phyloP scores from a whole-genome alignment of 2,797 vertebrate genomes.

The Holocentrus rufus region DNA sequence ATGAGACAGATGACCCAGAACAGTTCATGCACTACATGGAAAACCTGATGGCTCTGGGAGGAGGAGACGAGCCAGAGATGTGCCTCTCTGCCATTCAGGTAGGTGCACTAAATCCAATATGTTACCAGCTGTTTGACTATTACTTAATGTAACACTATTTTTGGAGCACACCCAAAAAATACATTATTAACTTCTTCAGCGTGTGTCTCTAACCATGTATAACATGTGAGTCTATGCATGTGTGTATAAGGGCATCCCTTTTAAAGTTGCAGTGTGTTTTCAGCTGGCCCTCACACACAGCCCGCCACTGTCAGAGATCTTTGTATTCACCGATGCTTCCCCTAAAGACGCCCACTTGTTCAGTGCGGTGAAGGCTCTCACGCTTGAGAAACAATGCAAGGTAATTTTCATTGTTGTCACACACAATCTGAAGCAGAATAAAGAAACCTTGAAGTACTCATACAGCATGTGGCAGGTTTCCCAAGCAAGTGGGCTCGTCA shows the following conservation, averaged over 20 bases:
- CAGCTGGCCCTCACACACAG: slow-evolving; percentile 89
- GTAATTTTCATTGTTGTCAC: slow-evolving; percentile 60
- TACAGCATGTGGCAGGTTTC: neutral
- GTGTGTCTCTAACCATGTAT: neutral
- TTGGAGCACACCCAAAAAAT: neutral
- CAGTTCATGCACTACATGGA: slow-evolving; percentile 84
- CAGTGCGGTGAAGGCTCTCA: slow-evolving; percentile 82
- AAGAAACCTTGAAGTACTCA: neutral
- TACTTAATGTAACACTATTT: neutral
- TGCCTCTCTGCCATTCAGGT: slow-evolving; percentile 89
- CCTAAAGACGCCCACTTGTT: slow-evolving; percentile 87
- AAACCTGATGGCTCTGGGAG: slow-evolving; percentile 83
- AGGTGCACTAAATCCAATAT: slow-evolving; percentile 1
- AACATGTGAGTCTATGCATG: neutral
- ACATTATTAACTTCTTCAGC: neutral
- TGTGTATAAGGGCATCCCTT: slow-evolving; percentile 1
- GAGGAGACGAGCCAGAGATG: slow-evolving; percentile 93
- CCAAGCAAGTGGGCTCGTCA: neutral
- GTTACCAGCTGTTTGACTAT: too few relatives aligned
- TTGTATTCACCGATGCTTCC: slow-evolving; percentile 91
- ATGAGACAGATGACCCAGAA: slow-evolving; percentile 83
- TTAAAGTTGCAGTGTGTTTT: slow-evolving; percentile 26
- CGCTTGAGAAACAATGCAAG: slow-evolving; percentile 85
- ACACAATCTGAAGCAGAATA: too few relatives aligned
- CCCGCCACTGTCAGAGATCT: slow-evolving; percentile 88